These are phyloP conservation scores for Plectropomus leopardus DNA, from an alignment of 2,113 vertebrate genomes.

Conservation along the genomic window DNA sequence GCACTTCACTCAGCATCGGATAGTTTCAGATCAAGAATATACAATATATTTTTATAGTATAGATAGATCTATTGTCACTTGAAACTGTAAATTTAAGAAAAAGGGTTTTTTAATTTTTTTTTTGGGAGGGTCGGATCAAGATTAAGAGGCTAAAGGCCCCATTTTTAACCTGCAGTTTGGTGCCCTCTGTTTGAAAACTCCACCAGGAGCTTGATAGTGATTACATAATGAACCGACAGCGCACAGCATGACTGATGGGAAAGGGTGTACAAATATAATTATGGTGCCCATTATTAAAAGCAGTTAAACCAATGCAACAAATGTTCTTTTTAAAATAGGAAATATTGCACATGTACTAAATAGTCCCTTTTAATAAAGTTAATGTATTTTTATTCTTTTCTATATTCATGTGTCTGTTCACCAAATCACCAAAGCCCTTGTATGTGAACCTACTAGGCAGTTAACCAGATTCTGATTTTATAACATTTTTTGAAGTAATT, in stretches of 20 bases:
- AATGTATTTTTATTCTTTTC: too few species aligned
- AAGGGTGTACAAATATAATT: neutral
- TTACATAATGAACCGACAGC: conserved; percentile 8
- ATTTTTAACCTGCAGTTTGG: neutral
- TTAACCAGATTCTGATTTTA: too few species aligned
- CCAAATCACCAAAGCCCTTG: too few species aligned
- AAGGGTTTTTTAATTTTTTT: too few species aligned
- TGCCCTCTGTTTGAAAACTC: neutral
- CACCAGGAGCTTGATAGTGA: neutral
- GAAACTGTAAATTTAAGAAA: neutral
- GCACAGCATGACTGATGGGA: neutral
- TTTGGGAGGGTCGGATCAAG: neutral
- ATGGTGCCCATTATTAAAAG: neutral
- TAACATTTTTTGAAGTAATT: neutral
- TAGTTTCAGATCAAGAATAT: neutral
- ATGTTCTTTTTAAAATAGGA: too few species aligned
- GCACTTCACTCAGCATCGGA: neutral
- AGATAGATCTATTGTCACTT: neutral
- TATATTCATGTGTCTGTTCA: too few species aligned
- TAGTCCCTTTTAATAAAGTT: too few species aligned
- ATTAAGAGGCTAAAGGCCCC: neutral
- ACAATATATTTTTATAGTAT: neutral
- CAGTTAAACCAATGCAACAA: neutral
- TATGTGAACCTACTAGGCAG: too few species aligned
- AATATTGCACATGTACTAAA: too few species aligned